A percentile compares a stretch with the other conserved stretches of the same genome.
Conservation (phyloP, 2,888 invertebrate genomes). For the Calliphora vomitoria region DNA sequence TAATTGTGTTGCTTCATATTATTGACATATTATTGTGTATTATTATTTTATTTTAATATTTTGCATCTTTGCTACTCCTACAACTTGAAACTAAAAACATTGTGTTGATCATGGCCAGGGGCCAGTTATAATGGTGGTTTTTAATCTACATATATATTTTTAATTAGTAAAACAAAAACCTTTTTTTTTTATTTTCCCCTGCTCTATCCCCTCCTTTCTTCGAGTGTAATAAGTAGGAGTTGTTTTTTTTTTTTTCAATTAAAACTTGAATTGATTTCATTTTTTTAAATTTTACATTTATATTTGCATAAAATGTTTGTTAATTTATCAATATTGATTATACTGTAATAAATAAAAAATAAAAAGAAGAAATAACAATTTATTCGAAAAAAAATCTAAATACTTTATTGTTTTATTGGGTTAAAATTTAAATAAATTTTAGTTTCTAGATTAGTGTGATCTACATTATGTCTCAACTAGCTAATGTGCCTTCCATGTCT, state of each 20-base stretch:
- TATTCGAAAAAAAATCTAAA: conserved; percentile 31
- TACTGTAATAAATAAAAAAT: conserved; percentile 49
- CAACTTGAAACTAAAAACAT: conserved; percentile 1
- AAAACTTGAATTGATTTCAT: conserved; percentile 40
- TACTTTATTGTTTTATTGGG: background rate
- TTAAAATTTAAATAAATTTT: too few species aligned
- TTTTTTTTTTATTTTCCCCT: conserved; percentile 10
- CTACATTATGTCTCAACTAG: too few species aligned
- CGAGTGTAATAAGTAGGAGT: conserved; percentile 22
- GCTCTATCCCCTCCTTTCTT: background rate
- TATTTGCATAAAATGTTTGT: conserved; percentile 69
- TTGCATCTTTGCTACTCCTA: conserved; percentile 1
- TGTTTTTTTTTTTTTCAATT: conserved; percentile 14
- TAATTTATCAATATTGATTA: conserved; percentile 49
- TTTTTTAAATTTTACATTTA: conserved; percentile 50
- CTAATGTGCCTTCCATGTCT: too few species aligned
- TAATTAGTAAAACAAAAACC: background rate
- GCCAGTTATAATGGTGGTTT: conserved; percentile 28
- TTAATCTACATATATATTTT: conserved; percentile 18
- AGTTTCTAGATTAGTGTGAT: too few species aligned
- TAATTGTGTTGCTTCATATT: conserved; percentile 44
- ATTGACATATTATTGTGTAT: conserved; percentile 38
- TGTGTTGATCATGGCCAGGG: conserved; percentile 15
- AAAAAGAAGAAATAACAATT: conserved; percentile 61
- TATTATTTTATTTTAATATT: conserved; percentile 25